phyloP scores from a whole-genome alignment of 1,140 invertebrate genomes.

The Colletes gigas region DNA sequence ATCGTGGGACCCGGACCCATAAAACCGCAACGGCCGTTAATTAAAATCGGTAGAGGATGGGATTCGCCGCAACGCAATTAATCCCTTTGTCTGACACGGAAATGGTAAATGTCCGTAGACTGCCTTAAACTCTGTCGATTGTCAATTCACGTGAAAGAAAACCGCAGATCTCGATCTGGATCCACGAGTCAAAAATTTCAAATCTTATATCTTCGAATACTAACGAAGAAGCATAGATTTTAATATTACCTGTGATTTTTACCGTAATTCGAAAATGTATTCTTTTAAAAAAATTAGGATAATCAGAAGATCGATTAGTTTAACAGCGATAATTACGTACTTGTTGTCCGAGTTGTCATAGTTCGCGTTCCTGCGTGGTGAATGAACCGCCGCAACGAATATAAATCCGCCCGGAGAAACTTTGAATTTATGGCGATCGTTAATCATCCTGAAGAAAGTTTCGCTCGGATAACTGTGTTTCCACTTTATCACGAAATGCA shows the following conservation, averaged over 20 bases:
- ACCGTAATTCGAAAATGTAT: no score
- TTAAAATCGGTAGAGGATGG: constrained; percentile 31
- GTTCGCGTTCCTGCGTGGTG: constrained; percentile 4
- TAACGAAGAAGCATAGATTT: no score
- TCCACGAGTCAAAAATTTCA: no score
- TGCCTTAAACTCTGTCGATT: not conserved
- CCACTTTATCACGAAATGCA: constrained; percentile 3
- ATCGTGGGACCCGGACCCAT: not conserved
- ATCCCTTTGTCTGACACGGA: constrained; percentile 9
- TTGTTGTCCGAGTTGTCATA: constrained; percentile 23
- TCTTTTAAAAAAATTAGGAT: no score
- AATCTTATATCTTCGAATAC: no score
- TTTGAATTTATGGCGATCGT: constrained; percentile 40
- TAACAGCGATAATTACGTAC: constrained; percentile 22
- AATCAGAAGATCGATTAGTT: no score
- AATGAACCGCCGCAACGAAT: constrained; percentile 23
- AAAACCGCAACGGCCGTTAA: constrained; percentile 34
- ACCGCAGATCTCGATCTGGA: not conserved
- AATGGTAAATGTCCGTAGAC: constrained; percentile 2
- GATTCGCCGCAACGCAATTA: constrained; percentile 27
- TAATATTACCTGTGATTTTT: no score
- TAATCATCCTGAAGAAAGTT: constrained; percentile 38
- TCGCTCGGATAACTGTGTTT: constrained; percentile 17
- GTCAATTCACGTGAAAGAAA: not conserved
- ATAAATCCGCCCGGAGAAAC: constrained; percentile 44